Evolutionary conservation across 2,888 invertebrate species (phyloP), one percentile per base, ranked within the genome.

Genomic region (Lottia gigantea): DNA sequence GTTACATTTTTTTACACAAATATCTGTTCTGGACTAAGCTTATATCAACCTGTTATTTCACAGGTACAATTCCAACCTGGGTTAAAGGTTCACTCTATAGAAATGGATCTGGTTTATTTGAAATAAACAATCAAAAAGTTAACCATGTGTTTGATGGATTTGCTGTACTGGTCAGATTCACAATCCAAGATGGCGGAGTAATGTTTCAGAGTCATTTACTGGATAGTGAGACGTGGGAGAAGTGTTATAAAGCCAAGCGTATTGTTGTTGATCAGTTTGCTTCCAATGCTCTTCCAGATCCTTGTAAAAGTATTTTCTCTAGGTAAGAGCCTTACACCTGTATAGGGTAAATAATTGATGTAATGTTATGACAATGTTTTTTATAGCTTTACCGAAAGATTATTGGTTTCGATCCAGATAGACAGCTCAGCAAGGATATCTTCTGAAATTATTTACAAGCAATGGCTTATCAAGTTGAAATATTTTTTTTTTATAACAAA

Each of bases 101-200:
- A 62, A 83, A 89, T 86, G 97, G 97, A 0, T 96, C 96, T 0
- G 97, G 96, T 0, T 93, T 93, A 55, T 90, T 95, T 70, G 92
- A 94, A 85, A 93, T 95, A 64, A 95, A 96, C 31, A 87, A 86
- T 26, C 86, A 86, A 68, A 81, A 85, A 12, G 83, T 88, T 85
- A 91, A 93, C 67, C 97, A 97, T 87, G 90, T 96, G 64, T 97
- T 97, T 86, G 97, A 97, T 88, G 94, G 95, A 79, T 93, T 96
- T 0, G 95, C 96, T 0, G 90, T 90, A 23, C 74, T 91, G 47
- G 88, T 89, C 73, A 88, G 88, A 71, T 90, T 90, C 77, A 83
- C 85, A 55, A 88, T 91, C 68, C 75, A 83, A n/a, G 81, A 88
- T 69, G 89, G 89, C 16, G 81, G 85, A 70, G 88, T 89, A 64